phyloP scores from a whole-genome alignment of 2,113 vertebrate species.

The Nerophis ophidion region DNA sequence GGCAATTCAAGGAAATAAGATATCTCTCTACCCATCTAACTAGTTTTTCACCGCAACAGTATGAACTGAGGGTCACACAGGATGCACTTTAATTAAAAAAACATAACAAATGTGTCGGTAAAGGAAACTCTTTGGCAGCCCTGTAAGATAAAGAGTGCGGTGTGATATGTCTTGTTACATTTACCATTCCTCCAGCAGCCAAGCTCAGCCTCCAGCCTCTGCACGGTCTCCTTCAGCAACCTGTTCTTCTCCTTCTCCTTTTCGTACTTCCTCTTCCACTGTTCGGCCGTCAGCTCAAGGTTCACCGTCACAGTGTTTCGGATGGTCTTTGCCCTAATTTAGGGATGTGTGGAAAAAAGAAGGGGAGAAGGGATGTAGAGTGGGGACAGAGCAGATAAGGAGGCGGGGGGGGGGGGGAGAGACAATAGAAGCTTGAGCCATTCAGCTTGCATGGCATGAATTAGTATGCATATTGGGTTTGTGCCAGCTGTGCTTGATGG shows the following conservation, averaged over 20 bases:
- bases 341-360: constrained; percentile 1
- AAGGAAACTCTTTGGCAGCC: too few species aligned
- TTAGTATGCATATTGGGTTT: constrained; percentile 55
- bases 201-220: constrained; percentile 83
- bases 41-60: too few species aligned
- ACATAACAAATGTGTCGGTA: too few species aligned
- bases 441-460: constrained; percentile 45
- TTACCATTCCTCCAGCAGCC: constrained; percentile 82
- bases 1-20: too few species aligned
- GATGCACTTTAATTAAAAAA: too few species aligned
- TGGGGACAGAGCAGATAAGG: neutral
- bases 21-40: too few species aligned
- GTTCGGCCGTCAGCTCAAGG: constrained; percentile 93
- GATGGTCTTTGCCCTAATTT: constrained; percentile 89
- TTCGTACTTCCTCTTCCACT: constrained; percentile 97
- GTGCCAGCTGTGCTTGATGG: constrained; percentile 33
- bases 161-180: neutral
- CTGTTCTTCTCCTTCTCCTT: constrained; percentile 95
- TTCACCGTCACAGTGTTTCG: constrained; percentile 90
- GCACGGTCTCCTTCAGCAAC: constrained; percentile 79
- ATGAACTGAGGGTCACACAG: too few species aligned
- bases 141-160: too few species aligned
- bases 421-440: constrained; percentile 17
- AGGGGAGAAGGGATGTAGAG: neutral
- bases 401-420: constrained; percentile 9